These are phyloP conservation scores for Apodemia hepburni DNA, from an alignment of 2,888 invertebrate species.

Conservation along the genomic window DNA sequence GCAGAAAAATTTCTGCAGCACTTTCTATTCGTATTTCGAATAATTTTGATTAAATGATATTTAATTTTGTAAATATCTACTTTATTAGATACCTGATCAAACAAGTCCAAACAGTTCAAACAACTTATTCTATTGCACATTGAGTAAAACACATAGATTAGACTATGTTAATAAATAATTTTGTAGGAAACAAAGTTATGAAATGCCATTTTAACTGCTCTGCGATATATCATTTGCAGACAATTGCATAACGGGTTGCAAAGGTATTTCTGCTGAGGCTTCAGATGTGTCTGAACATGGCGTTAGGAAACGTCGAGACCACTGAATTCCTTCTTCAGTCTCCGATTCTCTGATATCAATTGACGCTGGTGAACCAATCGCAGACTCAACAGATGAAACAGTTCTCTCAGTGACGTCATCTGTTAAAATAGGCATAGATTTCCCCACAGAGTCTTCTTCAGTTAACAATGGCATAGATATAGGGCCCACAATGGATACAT, in stretches of 20 bases:
- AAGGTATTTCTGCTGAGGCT: conserved; percentile 61
- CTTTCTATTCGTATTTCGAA: background rate
- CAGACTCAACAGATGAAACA: conserved; percentile 50
- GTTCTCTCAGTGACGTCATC: conserved; percentile 54
- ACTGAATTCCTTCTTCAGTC: conserved; percentile 44
- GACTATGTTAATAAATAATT: conserved; percentile 27
- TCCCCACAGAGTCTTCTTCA: conserved; percentile 57
- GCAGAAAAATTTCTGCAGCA: background rate
- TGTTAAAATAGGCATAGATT: conserved; percentile 69
- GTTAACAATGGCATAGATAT: conserved; percentile 82
- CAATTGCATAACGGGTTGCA: conserved; percentile 62
- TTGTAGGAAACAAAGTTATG: conserved; percentile 16
- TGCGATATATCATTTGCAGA: conserved; percentile 54
- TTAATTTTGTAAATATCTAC: background rate
- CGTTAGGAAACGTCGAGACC: conserved; percentile 57
- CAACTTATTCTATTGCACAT: conserved; percentile 55
- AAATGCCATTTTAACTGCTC: conserved; percentile 43
- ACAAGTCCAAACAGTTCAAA: conserved; percentile 23
- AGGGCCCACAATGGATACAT: conserved; percentile 48
- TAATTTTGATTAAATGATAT: conserved; percentile 11
- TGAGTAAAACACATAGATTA: conserved; percentile 23
- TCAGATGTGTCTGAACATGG: conserved; percentile 62
- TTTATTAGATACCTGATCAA: conserved; percentile 8
- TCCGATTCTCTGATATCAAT: conserved; percentile 51
- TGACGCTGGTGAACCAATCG: conserved; percentile 48